phyloP scores from a whole-genome alignment of 1,140 invertebrate genomes.

The Archivesica marissinica region DNA sequence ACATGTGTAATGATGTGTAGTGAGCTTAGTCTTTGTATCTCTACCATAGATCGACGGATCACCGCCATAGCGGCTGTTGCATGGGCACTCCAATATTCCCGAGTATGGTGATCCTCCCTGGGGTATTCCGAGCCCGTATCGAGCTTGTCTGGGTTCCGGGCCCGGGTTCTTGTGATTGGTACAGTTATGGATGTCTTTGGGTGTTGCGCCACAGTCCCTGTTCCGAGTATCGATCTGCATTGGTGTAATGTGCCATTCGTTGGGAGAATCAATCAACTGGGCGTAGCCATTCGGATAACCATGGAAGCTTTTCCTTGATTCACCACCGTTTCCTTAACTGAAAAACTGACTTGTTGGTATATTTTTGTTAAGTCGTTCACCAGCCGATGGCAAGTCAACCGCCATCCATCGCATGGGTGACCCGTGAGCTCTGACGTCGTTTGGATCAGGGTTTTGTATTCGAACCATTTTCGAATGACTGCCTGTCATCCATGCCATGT shows the following conservation, averaged over 20 bases:
- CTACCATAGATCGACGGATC: constrained; percentile 59
- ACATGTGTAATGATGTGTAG: constrained; percentile 46
- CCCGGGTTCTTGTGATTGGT: constrained; percentile 38
- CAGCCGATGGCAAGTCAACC: constrained; percentile 25
- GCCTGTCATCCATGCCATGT: constrained; percentile 68
- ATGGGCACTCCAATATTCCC: constrained; percentile 65
- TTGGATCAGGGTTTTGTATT: constrained; percentile 60
- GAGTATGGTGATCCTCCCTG: constrained; percentile 55
- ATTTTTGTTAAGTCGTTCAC: constrained; percentile 27
- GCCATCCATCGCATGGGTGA: constrained; percentile 64
- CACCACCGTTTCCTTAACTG: constrained; percentile 65
- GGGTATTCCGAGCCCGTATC: constrained; percentile 63
- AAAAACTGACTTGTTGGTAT: constrained; percentile 66
- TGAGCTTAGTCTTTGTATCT: constrained; percentile 48
- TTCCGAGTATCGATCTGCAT: constrained; percentile 68
- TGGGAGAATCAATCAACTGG: constrained; percentile 63
- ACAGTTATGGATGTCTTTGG: constrained; percentile 62
- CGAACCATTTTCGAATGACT: constrained; percentile 58
- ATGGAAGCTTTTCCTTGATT: constrained; percentile 65
- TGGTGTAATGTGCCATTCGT: constrained; percentile 65
- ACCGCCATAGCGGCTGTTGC: constrained; percentile 62
- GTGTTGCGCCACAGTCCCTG: constrained; percentile 61
- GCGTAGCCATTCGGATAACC: constrained; percentile 64
- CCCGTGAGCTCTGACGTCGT: constrained; percentile 64
- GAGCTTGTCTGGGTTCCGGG: constrained; percentile 56